Percentiles rank a stretch among this genome's conserved stretches.
These are phyloP conservation scores for Arge pagana DNA, from an alignment of 2,888 invertebrate species.

Conservation along the genomic window DNA sequence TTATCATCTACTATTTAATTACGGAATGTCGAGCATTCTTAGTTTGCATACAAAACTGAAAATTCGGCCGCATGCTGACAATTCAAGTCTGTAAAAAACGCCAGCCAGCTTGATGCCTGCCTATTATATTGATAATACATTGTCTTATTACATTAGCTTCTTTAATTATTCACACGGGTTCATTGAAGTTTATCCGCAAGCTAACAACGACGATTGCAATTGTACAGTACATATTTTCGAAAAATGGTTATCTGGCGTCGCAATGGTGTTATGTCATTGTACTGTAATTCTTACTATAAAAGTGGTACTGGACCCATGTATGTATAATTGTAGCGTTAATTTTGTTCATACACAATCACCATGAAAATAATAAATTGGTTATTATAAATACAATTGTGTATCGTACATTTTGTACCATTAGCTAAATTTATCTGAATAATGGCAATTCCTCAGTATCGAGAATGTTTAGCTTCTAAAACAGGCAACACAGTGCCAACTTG, in stretches of 20 bases:
- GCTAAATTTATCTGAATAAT: conserved; percentile 45
- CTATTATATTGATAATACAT: conserved; percentile 41
- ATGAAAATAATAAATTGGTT: conserved; percentile 51
- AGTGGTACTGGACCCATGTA: conserved; percentile 37
- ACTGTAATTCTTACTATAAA: conserved; percentile 36
- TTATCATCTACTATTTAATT: conserved; percentile 37
- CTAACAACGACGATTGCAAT: conserved; percentile 36
- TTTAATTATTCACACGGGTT: conserved; percentile 44
- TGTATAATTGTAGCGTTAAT: conserved; percentile 40
- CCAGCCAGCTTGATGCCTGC: conserved; percentile 58
- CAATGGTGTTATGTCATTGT: conserved; percentile 40
- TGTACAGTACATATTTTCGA: conserved; percentile 43
- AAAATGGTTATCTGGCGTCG: conserved; percentile 40
- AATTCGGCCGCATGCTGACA: conserved; percentile 28
- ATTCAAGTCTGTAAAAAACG: conserved; percentile 35
- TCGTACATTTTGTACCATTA: conserved; percentile 40
- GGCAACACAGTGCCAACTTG: too few relatives aligned
- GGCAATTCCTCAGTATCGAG: conserved; percentile 30
- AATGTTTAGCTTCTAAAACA: too few relatives aligned
- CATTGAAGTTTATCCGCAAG: conserved; percentile 30
- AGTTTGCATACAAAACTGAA: conserved; percentile 20
- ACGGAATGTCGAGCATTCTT: conserved; percentile 30
- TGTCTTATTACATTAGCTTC: conserved; percentile 44
- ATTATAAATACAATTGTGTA: conserved; percentile 42
- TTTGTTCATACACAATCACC: conserved; percentile 47